phyloP scores from a whole-genome alignment of 2,113 vertebrate species.

The Penelope pileata region DNA sequence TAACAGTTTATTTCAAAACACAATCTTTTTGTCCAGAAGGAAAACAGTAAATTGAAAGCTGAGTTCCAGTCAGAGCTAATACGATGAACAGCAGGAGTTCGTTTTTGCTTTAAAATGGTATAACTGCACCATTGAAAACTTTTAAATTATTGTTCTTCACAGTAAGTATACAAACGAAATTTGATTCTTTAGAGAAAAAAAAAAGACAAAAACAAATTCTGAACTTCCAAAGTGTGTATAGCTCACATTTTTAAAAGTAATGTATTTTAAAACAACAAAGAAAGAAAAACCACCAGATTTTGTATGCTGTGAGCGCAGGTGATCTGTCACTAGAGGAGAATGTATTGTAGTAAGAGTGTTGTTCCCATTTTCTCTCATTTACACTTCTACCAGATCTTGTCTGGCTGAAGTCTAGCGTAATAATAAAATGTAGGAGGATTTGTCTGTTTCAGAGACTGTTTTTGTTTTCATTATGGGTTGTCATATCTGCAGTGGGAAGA shows the following conservation, averaged over 20 bases:
- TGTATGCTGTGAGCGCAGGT: background rate
- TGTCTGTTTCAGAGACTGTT: background rate
- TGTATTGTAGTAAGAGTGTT: background rate
- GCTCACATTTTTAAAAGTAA: background rate
- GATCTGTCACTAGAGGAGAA: background rate
- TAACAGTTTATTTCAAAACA: background rate
- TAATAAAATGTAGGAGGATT: background rate
- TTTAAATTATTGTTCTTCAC: background rate
- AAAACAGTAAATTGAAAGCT: background rate
- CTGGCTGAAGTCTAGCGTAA: background rate
- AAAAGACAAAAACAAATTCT: background rate
- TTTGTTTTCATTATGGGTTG: background rate
- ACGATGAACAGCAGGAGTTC: background rate
- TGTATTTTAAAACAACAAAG: background rate
- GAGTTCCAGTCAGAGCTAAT: background rate
- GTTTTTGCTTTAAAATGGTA: background rate
- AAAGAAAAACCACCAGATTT: background rate
- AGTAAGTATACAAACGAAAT: background rate
- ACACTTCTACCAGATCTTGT: background rate
- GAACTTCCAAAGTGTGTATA: no score
- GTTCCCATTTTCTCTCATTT: background rate
- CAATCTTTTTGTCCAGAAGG: background rate
- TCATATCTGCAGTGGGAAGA: background rate
- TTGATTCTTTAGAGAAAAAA: background rate
- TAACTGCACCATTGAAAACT: background rate